phyloP scores from a whole-genome alignment of 2,888 invertebrate genomes.

The Latheticus oryzae region DNA sequence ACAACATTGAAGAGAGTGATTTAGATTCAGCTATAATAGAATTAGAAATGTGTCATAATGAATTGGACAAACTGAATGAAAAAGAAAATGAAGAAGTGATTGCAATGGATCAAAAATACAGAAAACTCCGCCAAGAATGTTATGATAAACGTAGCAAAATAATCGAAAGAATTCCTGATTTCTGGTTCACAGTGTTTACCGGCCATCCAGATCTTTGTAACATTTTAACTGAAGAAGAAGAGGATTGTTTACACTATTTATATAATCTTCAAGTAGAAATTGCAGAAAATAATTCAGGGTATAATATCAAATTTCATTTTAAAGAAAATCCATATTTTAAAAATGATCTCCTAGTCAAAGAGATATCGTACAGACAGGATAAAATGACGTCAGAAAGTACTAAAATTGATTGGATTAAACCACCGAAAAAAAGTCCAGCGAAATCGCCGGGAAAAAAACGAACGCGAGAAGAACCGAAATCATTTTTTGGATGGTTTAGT shows the following conservation, averaged over 20 bases:
- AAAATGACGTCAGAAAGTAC: constrained; percentile 75
- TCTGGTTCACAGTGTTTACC: constrained; percentile 83
- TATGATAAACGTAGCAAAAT: constrained; percentile 82
- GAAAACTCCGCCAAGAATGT: constrained; percentile 80
- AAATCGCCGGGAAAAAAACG: constrained; percentile 71
- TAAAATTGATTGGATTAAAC: constrained; percentile 82
- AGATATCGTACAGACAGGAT: constrained; percentile 57
- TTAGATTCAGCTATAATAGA: constrained; percentile 42
- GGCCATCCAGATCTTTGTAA: constrained; percentile 84
- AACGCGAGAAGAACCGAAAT: constrained; percentile 71
- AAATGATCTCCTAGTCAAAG: constrained; percentile 82
- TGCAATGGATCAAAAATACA: constrained; percentile 85
- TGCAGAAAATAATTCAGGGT: constrained; percentile 88
- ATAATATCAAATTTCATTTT: constrained; percentile 81
- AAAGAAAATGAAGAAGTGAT: constrained; percentile 87
- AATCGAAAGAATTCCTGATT: constrained; percentile 82
- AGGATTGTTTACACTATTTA: constrained; percentile 80
- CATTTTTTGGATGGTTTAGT: constrained; percentile 87
- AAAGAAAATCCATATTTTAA: constrained; percentile 86
- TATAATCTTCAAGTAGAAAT: constrained; percentile 84
- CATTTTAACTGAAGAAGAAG: constrained; percentile 84
- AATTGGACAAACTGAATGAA: constrained; percentile 84
- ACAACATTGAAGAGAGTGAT: constrained; percentile 26
- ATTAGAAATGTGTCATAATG: constrained; percentile 70
- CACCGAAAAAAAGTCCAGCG: constrained; percentile 63